Base-by-base conservation (phyloP, 1,140 invertebrate genomes). In the Neelides sp. region DNA sequence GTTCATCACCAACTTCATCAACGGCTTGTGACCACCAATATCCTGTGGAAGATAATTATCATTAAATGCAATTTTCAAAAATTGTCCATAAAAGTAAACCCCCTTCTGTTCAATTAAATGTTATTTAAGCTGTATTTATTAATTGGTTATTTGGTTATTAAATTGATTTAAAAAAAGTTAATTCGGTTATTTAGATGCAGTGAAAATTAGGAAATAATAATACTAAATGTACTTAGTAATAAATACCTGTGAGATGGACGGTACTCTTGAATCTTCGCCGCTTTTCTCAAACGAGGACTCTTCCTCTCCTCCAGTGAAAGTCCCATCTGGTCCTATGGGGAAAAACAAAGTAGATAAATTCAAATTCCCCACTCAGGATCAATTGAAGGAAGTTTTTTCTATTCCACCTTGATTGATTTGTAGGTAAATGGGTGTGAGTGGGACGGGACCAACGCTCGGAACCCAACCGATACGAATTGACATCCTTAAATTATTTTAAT, bases 1-100 rank as follows among this genome's bases (percentile, higher is more conserved):
- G 68, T 84, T 82, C 78, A 85, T 84, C 61, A 86, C 73, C 48
- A 84, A 73, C 66, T 82, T 83, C 37, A 86, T 64, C 30, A 77
- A 72, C 13, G 79, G 69, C 68, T 82, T 82, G 13, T 73, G 71
- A 68, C 72, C 45, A 26, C 27, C 48, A 26, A 48, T 20, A 48
- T 53, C 45, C 51, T 10, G 20, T 20, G 28, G 28, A 8, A 10
- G 41, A 43, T 10, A 24, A n/a, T n/a, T n/a, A n/a, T n/a, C n/a
- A n/a, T n/a, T n/a, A n/a, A n/a, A n/a, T n/a, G n/a, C n/a, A n/a
- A n/a, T n/a, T n/a, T n/a, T n/a, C n/a, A n/a, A n/a, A n/a, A n/a
- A n/a, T n/a, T n/a, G n/a, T n/a, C n/a, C n/a, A n/a, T n/a, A n/a
- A n/a, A n/a, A n/a, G n/a, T n/a, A n/a, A n/a, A n/a, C n/a, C n/a